Conservation (phyloP, 2,113 vertebrate genomes). For the Datnioides undecimradiatus region DNA sequence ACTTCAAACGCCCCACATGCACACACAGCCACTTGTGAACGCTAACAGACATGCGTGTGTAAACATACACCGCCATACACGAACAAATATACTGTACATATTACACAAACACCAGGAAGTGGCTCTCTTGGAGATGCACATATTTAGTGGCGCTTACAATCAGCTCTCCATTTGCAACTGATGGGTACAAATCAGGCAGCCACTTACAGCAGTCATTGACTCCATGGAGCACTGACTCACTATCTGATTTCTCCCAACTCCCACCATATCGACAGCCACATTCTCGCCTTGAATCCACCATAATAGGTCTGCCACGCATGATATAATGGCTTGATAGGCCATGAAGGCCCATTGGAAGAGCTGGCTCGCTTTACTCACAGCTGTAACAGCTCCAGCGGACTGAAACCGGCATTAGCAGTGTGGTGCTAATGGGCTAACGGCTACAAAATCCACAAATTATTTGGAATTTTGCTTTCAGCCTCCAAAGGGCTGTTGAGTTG, state of each 20-base stretch:
- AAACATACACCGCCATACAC: constrained; percentile 25
- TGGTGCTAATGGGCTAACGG: constrained; percentile 31
- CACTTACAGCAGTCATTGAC: constrained; percentile 55
- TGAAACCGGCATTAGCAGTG: constrained; percentile 26
- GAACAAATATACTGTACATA: constrained; percentile 21
- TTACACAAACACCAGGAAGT: constrained; percentile 35
- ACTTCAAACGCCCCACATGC: constrained; percentile 11
- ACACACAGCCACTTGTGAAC: constrained; percentile 17
- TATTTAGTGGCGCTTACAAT: constrained; percentile 30
- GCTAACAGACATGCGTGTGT: neutral
- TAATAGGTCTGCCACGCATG: constrained; percentile 35
- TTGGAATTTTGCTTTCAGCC: constrained; percentile 1
- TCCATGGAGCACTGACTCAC: constrained; percentile 38
- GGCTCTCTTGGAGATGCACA: constrained; percentile 40
- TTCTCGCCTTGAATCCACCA: constrained; percentile 44
- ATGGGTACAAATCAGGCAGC: constrained; percentile 61
- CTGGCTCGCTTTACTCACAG: constrained; percentile 38
- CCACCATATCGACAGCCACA: constrained; percentile 43
- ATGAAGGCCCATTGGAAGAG: constrained; percentile 28
- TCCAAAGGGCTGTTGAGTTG: neutral
- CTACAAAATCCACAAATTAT: constrained; percentile 13
- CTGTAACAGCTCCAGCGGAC: constrained; percentile 39
- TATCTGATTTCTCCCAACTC: constrained; percentile 40
- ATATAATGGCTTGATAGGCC: constrained; percentile 59
- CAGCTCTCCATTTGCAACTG: constrained; percentile 41